phyloP scores from a whole-genome alignment of 2,888 invertebrate species.

The Eumacrocentrus americanus region DNA sequence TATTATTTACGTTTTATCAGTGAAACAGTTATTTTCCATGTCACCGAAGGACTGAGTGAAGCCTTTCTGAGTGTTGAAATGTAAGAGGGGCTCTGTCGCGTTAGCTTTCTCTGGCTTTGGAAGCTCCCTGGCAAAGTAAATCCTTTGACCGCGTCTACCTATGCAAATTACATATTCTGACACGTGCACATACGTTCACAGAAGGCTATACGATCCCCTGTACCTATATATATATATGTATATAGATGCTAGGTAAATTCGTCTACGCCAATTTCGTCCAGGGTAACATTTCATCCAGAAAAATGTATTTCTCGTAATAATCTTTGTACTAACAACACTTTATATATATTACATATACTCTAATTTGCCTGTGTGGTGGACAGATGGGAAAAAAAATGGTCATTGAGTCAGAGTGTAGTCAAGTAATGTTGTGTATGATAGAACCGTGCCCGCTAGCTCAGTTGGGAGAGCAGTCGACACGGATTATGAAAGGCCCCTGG shows the following conservation, averaged over 20 bases:
- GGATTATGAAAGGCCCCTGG: too few relatives aligned
- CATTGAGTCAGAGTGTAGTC: too few relatives aligned
- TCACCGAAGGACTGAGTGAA: constrained; percentile 7
- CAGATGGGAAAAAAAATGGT: too few relatives aligned
- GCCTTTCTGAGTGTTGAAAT: constrained; percentile 11
- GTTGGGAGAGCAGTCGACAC: too few relatives aligned
- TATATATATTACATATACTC: too few relatives aligned
- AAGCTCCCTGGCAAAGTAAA: constrained; percentile 46
- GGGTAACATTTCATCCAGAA: too few relatives aligned
- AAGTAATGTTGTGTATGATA: too few relatives aligned
- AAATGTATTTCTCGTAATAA: neutral
- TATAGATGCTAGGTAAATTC: too few relatives aligned
- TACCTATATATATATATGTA: neutral
- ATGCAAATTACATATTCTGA: constrained; percentile 50
- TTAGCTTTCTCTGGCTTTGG: constrained; percentile 26
- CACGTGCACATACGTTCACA: constrained; percentile 30
- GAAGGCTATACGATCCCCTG: neutral
- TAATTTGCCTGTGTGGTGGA: too few relatives aligned
- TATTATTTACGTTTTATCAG: neutral
- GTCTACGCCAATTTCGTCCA: too few relatives aligned
- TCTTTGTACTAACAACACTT: too few relatives aligned
- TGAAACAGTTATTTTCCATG: constrained; percentile 3
- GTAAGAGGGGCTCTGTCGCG: constrained; percentile 27
- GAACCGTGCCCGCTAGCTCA: too few relatives aligned
- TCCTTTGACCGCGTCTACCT: constrained; percentile 54